Conservation (phyloP, 2,797 vertebrate species). For the Sphenodon punctatus region DNA sequence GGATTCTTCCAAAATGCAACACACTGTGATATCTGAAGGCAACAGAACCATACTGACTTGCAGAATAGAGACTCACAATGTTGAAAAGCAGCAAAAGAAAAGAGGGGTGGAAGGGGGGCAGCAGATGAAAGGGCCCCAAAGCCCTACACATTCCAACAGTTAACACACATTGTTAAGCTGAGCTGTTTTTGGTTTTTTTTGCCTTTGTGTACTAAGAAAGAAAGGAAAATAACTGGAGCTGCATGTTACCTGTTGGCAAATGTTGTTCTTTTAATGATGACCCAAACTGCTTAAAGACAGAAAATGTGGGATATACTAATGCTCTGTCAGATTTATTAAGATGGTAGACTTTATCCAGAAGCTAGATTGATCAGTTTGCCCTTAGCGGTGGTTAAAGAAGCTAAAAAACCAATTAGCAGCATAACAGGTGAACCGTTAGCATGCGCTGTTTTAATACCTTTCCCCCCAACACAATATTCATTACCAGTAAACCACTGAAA, state of each 20-base stretch:
- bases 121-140: not conserved
- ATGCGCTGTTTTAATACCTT: not conserved
- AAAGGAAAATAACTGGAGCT: not conserved
- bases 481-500: not conserved
- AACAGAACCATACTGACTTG: not conserved
- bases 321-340: too few relatives aligned
- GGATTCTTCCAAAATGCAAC: not conserved
- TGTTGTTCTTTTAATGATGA: not conserved
- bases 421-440: not conserved
- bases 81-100: not conserved
- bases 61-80: not conserved
- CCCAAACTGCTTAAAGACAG: not conserved
- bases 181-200: not conserved
- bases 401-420: not conserved
- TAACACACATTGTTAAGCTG: rapidly evolving
- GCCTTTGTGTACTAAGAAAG: too few relatives aligned
- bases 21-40: not conserved
- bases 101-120: not conserved
- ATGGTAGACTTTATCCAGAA: too few relatives aligned
- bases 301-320: too few relatives aligned
- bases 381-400: not conserved
- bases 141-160: rapidly evolving
- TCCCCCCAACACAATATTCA: not conserved
- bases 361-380: not conserved
- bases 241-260: not conserved